Percentiles rank a stretch among this genome's conserved stretches.
These are phyloP conservation scores for Synergus gifuensis DNA, from an alignment of 2,888 invertebrate species.

Conservation along the genomic window DNA sequence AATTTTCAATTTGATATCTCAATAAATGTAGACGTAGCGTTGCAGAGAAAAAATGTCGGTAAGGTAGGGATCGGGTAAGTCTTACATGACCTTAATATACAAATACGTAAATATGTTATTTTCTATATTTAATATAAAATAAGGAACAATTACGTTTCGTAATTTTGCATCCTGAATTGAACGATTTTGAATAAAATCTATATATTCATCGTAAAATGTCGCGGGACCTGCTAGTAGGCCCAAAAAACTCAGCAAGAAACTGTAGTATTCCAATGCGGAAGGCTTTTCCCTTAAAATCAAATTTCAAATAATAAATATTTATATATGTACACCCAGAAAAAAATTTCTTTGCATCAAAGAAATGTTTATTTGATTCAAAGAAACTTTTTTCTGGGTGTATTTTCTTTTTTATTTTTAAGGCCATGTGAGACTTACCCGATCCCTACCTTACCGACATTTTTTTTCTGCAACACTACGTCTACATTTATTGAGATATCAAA, in stretches of 20 bases:
- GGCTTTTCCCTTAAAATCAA: constrained; percentile 83
- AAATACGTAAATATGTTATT: not conserved
- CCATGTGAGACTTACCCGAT: not conserved
- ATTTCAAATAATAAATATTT: not conserved
- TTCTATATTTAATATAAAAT: not conserved
- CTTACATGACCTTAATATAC: too few species aligned
- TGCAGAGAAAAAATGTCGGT: too few species aligned
- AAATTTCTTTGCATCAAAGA: too few species aligned
- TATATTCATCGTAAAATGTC: constrained; percentile 95
- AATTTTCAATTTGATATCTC: too few species aligned
- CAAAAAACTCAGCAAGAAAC: constrained; percentile 95
- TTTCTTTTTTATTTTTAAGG: not conserved
- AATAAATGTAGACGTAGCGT: too few species aligned
- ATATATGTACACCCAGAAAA: too few species aligned
- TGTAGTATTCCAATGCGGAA: constrained; percentile 90
- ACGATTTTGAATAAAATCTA: constrained; percentile 91
- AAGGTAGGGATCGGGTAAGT: too few species aligned
- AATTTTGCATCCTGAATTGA: constrained; percentile 73
- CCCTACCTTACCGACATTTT: too few species aligned
- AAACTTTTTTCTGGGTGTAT: too few species aligned
- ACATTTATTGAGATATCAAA: too few species aligned
- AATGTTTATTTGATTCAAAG: too few species aligned
- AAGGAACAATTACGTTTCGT: constrained; percentile 62
- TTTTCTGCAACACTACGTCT: too few species aligned
- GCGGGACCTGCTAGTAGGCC: constrained; percentile 97